Percentiles rank a stretch among this genome's conserved stretches.
Evolutionary conservation across 1,140 invertebrate species (phyloP).

Genomic region (Leptopilina boulardi): DNA sequence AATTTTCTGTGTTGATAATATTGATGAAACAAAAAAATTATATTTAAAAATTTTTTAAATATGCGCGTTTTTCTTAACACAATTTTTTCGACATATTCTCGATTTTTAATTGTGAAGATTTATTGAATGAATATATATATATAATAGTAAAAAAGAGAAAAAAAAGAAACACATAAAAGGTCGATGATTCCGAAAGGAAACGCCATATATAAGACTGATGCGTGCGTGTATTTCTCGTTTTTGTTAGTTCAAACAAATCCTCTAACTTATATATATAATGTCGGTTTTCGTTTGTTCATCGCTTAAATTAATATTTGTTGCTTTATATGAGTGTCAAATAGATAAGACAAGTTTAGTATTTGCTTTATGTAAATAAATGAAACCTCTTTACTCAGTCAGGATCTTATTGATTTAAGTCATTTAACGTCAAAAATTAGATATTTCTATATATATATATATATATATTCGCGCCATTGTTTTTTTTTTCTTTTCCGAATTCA

Average conservation of each 20-base stretch:
- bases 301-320: constrained; percentile 26
- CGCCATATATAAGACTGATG: not conserved
- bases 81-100: too few species aligned
- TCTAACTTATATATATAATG: not conserved
- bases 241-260: constrained; percentile 15
- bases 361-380: not conserved
- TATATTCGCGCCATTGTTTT: not conserved
- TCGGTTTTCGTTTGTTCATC: constrained; percentile 25
- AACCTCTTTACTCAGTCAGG: constrained; percentile 19
- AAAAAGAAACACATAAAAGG: not conserved
- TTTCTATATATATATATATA: not conserved
- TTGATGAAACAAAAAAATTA: too few species aligned
- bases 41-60: too few species aligned
- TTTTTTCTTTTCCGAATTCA: not conserved
- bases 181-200: constrained; percentile 1
- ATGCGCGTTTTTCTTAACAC: too few species aligned
- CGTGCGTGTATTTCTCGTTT: constrained; percentile 5
- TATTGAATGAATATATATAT: not conserved
- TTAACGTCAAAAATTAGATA: constrained; percentile 25
- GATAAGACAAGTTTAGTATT: constrained; percentile 33
- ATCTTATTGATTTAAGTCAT: constrained; percentile 28
- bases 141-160: not conserved
- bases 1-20: too few species aligned
- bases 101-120: too few species aligned
- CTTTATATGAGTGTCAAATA: constrained; percentile 25